Percentiles rank a stretch among this genome's conserved stretches.
Conservation (phyloP, 1,140 invertebrate genomes). For the Xylocopa sonorina region DNA sequence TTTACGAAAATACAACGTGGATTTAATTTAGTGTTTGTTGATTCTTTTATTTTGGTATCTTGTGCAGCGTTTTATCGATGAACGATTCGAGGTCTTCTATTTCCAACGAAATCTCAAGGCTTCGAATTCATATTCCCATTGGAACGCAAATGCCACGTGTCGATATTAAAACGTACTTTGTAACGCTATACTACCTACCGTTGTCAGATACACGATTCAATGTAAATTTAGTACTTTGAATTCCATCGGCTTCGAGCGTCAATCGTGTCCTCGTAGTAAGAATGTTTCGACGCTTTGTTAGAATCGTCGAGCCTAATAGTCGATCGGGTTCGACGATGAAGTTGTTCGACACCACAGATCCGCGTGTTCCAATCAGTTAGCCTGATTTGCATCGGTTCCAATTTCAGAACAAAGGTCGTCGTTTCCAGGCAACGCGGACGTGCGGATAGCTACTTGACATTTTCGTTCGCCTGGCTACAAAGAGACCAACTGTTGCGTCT, state of each 20-base stretch:
- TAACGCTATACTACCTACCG: too few species aligned
- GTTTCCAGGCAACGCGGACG: not conserved
- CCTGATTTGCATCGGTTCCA: not conserved
- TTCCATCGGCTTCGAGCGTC: not conserved
- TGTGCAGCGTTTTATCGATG: too few species aligned
- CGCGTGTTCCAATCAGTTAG: not conserved
- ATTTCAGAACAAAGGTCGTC: slow-evolving; percentile 1
- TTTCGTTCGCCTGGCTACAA: not conserved
- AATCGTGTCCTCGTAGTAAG: not conserved
- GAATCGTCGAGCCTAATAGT: not conserved
- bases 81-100: too few species aligned
- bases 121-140: too few species aligned
- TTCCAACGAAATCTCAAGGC: too few species aligned
- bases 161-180: too few species aligned
- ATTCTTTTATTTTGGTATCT: too few species aligned
- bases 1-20: too few species aligned
- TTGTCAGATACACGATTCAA: not conserved
- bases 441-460: not conserved
- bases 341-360: not conserved
- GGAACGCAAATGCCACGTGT: too few species aligned
- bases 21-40: too few species aligned
- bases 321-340: not conserved
- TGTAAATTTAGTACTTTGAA: not conserved
- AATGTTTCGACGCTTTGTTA: not conserved
- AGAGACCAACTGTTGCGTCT: slow-evolving; percentile 28